phyloP scores from a whole-genome alignment of 1,140 invertebrate species.

The Drosophila ananassae region DNA sequence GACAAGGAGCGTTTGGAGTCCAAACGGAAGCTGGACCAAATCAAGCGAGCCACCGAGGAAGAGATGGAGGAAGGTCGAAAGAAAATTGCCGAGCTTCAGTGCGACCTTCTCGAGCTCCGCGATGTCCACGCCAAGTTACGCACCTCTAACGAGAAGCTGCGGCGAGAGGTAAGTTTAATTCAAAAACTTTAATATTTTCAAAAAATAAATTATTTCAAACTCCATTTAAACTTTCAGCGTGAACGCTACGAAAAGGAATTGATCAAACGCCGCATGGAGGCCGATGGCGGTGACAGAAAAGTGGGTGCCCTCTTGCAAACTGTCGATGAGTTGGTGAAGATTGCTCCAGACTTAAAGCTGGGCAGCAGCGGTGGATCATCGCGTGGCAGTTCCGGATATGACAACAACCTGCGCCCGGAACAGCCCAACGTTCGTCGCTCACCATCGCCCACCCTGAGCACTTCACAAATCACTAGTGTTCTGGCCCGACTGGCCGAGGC shows the following conservation, averaged over 20 bases:
- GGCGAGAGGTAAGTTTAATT: constrained; percentile 86
- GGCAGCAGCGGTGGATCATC: constrained; percentile 62
- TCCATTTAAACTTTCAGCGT: constrained; percentile 83
- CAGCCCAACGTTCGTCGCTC: constrained; percentile 70
- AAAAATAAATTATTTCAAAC: neutral
- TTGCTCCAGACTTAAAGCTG: constrained; percentile 87
- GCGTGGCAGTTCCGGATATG: constrained; percentile 34
- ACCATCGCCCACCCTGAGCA: constrained; percentile 75
- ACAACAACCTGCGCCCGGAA: constrained; percentile 72
- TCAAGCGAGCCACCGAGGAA: constrained; percentile 93
- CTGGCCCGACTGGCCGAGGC: constrained; percentile 84
- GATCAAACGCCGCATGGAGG: constrained; percentile 87
- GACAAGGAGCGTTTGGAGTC: constrained; percentile 94
- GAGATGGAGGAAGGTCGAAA: constrained; percentile 95
- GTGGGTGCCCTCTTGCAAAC: constrained; percentile 88
- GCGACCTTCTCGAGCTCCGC: constrained; percentile 93
- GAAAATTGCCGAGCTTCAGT: constrained; percentile 92
- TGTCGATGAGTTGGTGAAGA: constrained; percentile 90
- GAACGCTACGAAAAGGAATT: constrained; percentile 93
- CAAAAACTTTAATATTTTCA: neutral
- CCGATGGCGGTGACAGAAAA: constrained; percentile 81
- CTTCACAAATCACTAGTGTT: constrained; percentile 76
- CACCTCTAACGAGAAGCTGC: constrained; percentile 95
- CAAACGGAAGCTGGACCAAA: constrained; percentile 92
- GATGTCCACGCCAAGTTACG: constrained; percentile 96